Evolutionary conservation across 2,888 invertebrate genomes (phyloP).

Genomic region (Troides helena): DNA sequence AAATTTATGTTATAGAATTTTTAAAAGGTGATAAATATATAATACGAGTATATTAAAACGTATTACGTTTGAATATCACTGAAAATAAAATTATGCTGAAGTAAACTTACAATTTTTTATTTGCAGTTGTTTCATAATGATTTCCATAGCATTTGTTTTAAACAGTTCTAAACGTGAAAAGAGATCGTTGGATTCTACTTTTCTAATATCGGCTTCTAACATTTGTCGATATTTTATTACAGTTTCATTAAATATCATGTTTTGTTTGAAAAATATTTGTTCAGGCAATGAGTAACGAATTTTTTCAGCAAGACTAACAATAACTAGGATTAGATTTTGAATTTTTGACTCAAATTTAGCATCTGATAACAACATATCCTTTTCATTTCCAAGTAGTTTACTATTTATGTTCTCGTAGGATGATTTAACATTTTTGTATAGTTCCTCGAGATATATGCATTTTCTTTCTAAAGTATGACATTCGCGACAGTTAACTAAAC

Average conservation of each 20-base stretch:
- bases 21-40: background rate
- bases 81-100: background rate
- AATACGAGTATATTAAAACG: background rate
- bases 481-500: constrained; percentile 50
- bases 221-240: constrained; percentile 74
- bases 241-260: constrained; percentile 72
- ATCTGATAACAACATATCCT: constrained; percentile 65
- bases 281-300: constrained; percentile 70
- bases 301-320: constrained; percentile 68
- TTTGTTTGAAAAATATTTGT: constrained; percentile 75
- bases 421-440: constrained; percentile 68
- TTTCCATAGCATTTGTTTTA: constrained; percentile 71
- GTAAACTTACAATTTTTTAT: constrained; percentile 37
- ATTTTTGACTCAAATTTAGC: constrained; percentile 66
- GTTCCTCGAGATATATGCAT: constrained; percentile 66
- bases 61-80: constrained; percentile 4
- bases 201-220: constrained; percentile 49
- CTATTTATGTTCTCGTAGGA: constrained; percentile 76
- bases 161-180: constrained; percentile 47
- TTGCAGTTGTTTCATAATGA: constrained; percentile 39
- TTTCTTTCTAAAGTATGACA: constrained; percentile 58
- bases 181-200: constrained; percentile 40
- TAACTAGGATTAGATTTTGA: constrained; percentile 59
- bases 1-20: background rate
- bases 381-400: constrained; percentile 69